Evolutionary conservation across 2,113 vertebrate genomes (phyloP).

Genomic region (Leptocoma aspasia): DNA sequence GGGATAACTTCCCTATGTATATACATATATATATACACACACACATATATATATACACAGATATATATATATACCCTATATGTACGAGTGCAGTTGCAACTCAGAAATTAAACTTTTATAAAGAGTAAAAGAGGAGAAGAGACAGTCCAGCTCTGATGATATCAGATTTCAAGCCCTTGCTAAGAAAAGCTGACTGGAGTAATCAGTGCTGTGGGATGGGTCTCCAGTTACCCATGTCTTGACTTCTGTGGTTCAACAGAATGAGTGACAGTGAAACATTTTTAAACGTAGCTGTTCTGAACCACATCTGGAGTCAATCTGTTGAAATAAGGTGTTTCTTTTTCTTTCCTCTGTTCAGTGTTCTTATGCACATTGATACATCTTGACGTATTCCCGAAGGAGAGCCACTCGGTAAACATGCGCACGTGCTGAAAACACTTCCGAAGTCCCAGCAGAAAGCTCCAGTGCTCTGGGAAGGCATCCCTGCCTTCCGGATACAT

Average conservation of each 20-base stretch:
- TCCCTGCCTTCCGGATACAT: background rate
- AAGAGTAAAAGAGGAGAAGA: background rate
- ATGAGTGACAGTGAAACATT: background rate
- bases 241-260: background rate
- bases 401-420: background rate
- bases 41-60: too few species aligned
- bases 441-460: background rate
- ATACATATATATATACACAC: too few species aligned
- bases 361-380: background rate
- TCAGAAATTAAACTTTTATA: background rate
- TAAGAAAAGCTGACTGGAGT: background rate
- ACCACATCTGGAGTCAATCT: background rate
- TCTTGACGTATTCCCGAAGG: background rate
- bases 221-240: background rate
- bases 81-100: background rate
- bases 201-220: accelerated
- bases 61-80: background rate
- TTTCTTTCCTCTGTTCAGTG: accelerated
- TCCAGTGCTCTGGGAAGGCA: background rate
- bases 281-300: background rate
- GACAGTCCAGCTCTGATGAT: background rate
- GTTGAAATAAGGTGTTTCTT: background rate
- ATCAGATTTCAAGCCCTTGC: background rate
- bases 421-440: background rate
- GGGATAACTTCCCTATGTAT: background rate